A percentile compares a stretch with the other conserved stretches of the same genome.
These are phyloP conservation scores for Hyles euphorbiae DNA, from an alignment of 1,140 invertebrate species.

Conservation along the genomic window DNA sequence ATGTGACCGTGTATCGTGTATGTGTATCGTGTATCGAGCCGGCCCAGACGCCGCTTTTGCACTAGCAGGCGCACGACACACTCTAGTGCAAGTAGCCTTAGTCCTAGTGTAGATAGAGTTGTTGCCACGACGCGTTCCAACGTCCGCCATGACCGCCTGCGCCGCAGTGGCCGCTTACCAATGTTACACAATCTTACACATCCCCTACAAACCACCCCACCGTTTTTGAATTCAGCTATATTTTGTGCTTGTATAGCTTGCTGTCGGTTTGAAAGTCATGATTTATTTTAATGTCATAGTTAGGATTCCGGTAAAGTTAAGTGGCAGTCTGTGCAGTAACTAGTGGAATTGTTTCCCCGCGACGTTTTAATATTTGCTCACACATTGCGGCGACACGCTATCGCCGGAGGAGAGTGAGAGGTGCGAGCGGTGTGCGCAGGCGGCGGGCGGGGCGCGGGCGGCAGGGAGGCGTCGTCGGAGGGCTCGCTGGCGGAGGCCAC, in stretches of 20 bases:
- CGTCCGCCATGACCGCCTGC: too few relatives aligned
- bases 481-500: conserved; percentile 66
- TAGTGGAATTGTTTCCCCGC: background rate
- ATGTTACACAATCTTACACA: too few relatives aligned
- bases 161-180: too few relatives aligned
- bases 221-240: too few relatives aligned
- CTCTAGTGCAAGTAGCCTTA: background rate
- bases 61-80: background rate
- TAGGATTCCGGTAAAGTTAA: too few relatives aligned
- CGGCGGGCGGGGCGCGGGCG: conserved; percentile 8
- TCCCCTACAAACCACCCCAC: too few relatives aligned
- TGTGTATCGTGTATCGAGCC: too few relatives aligned
- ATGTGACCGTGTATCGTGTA: too few relatives aligned
- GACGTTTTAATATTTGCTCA: background rate
- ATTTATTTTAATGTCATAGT: too few relatives aligned
- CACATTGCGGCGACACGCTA: background rate
- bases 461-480: conserved; percentile 59
- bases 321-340: background rate
- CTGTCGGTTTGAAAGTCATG: too few relatives aligned
- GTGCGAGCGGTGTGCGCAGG: conserved; percentile 8
- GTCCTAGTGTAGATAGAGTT: background rate
- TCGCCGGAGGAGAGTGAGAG: background rate
- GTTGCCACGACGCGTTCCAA: too few relatives aligned
- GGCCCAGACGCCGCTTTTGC: background rate
- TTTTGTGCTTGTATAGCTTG: too few relatives aligned